Evolutionary conservation across 1,140 invertebrate genomes (phyloP), one percentile per base, ranked within the genome.

Genomic region (Popillia japonica): DNA sequence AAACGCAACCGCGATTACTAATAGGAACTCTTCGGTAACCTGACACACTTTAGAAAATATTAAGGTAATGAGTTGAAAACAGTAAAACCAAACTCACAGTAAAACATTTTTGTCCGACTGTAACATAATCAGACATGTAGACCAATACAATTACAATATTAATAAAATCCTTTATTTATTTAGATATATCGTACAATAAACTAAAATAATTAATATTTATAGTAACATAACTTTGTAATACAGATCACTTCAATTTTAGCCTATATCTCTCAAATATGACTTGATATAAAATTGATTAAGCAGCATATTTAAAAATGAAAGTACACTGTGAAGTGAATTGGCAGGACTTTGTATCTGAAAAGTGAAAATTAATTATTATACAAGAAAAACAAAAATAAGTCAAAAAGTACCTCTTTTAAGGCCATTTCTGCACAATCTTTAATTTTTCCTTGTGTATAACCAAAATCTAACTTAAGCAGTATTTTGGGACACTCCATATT

Each of bases 241-340:
- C 34, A 72, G 34, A 34, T 72, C 34, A 10, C 4, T 0, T 74
- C 17, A 10, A 41, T 61, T 41, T 48, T 44, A 83, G 42, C 40
- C 79, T 55, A 85, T 80, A 78, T 84, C 82, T 76, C 82, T 85
- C 17, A 86, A 81, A 81, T 86, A 86, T 27, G 84, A 80, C 76
- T 85, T 85, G 22, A 79, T 82, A 81, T 84, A 86, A 80, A 84
- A 85, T 27, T 84, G 81, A 75, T 82, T 85, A 2, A 85, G 41
- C 22, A 86, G 77, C 48, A 80, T 75, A 48, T 78, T 77, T 42
- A 87, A 73, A 80, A 86, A 87, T 34, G 77, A 27, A 34, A 78
- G 77, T 7, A 81, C 83, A 78, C 86, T 87, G 78, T 86, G 85
- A 42, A 86, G 78, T 1, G 86, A 87, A 81, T 87, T 87, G 34